A percentile compares a stretch with the other conserved stretches of the same genome.
These are phyloP conservation scores for Brachirus orientalis DNA, from an alignment of 2,113 vertebrate genomes.

Conservation along the genomic window DNA sequence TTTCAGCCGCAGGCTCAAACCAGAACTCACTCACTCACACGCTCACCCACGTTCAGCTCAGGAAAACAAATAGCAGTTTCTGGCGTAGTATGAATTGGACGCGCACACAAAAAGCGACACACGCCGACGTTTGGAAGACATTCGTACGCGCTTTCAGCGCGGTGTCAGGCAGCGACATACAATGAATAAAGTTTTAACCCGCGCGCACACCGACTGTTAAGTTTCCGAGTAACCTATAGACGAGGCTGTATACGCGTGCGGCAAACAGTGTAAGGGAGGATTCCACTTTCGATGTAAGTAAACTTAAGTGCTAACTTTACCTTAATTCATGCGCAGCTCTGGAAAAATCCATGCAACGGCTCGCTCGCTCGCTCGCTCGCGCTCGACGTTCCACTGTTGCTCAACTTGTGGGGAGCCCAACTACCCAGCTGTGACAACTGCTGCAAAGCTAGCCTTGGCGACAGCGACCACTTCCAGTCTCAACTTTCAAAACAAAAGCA, in stretches of 20 bases:
- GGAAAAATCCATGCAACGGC: conserved; percentile 54
- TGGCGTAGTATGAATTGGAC: neutral
- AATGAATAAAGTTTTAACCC: conserved; percentile 52
- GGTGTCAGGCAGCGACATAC: conserved; percentile 7
- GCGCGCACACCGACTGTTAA: neutral
- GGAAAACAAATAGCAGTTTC: neutral
- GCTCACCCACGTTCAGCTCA: neutral
- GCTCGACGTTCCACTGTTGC: conserved; percentile 58
- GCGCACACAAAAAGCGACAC: neutral
- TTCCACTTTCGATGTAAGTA: too few species aligned
- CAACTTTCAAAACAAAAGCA: conserved; percentile 19
- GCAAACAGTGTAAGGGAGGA: too few species aligned
- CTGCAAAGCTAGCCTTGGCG: fast-evolving
- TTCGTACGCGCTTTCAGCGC: conserved; percentile 19
- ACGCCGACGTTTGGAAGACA: neutral
- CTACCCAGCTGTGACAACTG: conserved; percentile 60
- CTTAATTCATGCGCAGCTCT: conserved; percentile 55
- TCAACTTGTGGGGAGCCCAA: conserved; percentile 58
- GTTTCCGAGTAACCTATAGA: neutral
- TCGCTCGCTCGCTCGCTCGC: conserved; percentile 46
- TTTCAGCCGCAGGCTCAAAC: neutral
- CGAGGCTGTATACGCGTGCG: too few species aligned
- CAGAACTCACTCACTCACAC: neutral
- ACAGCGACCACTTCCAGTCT: neutral
- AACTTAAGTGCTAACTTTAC: conserved; percentile 41